Percentiles rank a stretch among this genome's conserved stretches.
These are phyloP conservation scores for Muntiacus reevesi DNA, from an alignment of 2,113 vertebrate genomes.

Conservation along the genomic window DNA sequence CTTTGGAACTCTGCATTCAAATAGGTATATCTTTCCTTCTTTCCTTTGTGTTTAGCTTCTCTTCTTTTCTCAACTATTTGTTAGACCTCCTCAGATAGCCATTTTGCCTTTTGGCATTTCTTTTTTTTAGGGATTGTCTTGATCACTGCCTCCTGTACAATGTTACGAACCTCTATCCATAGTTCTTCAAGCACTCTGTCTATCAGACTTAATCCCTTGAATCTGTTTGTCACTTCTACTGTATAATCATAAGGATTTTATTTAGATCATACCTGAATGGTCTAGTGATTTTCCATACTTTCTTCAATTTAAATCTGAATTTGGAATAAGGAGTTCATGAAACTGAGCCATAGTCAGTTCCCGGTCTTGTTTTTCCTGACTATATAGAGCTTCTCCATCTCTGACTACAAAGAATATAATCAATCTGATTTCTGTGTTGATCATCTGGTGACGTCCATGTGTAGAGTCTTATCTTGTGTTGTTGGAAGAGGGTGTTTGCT, in stretches of 20 bases:
- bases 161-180: accelerated
- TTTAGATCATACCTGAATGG: background rate
- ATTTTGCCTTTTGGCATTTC: background rate
- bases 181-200: background rate
- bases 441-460: background rate
- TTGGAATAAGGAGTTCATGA: background rate
- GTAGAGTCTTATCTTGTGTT: background rate
- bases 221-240: background rate
- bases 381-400: background rate
- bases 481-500: background rate
- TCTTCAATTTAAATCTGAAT: background rate
- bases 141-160: background rate
- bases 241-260: background rate
- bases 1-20: background rate
- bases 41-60: background rate
- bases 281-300: background rate
- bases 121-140: background rate
- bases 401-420: background rate
- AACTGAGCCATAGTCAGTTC: background rate
- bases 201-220: background rate
- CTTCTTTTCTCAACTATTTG: background rate
- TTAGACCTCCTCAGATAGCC: background rate
- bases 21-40: background rate
- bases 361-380: background rate
- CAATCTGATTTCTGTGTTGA: background rate